Base-by-base conservation (phyloP, 2,888 invertebrate genomes). In the Chrysotoxum bicinctum region DNA sequence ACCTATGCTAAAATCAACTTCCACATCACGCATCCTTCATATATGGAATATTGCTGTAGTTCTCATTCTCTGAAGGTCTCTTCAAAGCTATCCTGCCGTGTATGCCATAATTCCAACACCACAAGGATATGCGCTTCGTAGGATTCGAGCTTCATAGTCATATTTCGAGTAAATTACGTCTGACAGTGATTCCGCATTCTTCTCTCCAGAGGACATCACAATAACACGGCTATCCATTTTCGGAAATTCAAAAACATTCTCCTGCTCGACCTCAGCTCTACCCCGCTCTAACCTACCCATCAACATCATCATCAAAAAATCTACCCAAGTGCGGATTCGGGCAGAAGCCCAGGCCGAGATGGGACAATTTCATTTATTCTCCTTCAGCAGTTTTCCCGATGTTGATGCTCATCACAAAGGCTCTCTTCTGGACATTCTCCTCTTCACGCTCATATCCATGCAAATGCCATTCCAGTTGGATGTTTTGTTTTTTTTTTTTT, bases 301-400 rank as follows among this genome's bases (percentile, higher is more conserved):
- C n/a, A 30, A 14, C 40, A 62, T 30, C 45, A 64, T 9, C 56
- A n/a, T 52, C 56, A 73, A 62, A 43, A 56, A 48, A 45, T 54
- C 21, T 26, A 23, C 16, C 37, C 50, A 56, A 40, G 35, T 48
- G 32, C 19, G 48, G 32, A 45, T 32, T 37, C 16, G 19, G 23
- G 23, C 45, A 52, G 54, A 43, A 48, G 1, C 56, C 72, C 4
- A 54, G 58, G 58, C 58, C 58, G 73, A 60, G 72, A 26, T 75
- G 64, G 79, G 66, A 84, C 80, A 84, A 84, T 84, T 84, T 80
- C 80, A 84, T 84, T 84, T 84, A 72, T 84, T 84, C 60, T 72
- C 80, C 84, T 80, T 84, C 84, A 84, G 84, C 84, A 72, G 75
- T 84, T 84, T 75, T 52, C 70, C 26, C 60, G 54, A 74, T 80